phyloP scores from a whole-genome alignment of 92 coral and sea anemone genomes.

The Blastomussa wellsi region DNA sequence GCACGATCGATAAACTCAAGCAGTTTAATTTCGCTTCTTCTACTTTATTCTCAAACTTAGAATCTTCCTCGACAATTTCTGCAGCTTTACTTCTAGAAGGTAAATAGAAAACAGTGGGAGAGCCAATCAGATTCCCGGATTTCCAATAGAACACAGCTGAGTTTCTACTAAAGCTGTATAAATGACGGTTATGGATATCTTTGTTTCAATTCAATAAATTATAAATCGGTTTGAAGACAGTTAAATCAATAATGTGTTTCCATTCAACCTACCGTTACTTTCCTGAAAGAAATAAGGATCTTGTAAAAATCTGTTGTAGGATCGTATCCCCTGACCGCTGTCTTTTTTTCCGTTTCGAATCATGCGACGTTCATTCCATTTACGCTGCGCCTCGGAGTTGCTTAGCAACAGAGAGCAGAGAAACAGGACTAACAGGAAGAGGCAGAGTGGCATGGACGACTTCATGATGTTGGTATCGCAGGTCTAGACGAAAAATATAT shows the following conservation, averaged over 20 bases:
- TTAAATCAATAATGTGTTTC: background rate
- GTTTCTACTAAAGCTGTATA: no score
- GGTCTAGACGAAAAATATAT: background rate
- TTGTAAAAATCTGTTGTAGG: background rate
- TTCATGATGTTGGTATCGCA: conserved; percentile 3
- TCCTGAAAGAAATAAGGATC: background rate
- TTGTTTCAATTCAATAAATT: no score
- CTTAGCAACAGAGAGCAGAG: background rate
- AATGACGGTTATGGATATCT: no score
- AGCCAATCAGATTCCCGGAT: no score
- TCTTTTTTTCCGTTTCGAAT: background rate
- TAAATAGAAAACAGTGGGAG: no score
- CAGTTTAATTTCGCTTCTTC: no score
- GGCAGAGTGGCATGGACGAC: conserved; percentile 5
- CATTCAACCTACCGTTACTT: background rate
- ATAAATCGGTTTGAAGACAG: no score
- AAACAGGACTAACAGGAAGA: background rate
- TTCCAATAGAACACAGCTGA: no score
- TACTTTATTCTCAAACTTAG: no score
- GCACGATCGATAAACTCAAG: no score
- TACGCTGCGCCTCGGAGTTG: background rate
- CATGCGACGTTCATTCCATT: background rate
- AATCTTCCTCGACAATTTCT: no score
- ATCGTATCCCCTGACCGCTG: background rate
- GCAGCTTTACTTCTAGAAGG: no score